phyloP scores from a whole-genome alignment of 2,888 invertebrate genomes.

The Mellilla xanthometata region DNA sequence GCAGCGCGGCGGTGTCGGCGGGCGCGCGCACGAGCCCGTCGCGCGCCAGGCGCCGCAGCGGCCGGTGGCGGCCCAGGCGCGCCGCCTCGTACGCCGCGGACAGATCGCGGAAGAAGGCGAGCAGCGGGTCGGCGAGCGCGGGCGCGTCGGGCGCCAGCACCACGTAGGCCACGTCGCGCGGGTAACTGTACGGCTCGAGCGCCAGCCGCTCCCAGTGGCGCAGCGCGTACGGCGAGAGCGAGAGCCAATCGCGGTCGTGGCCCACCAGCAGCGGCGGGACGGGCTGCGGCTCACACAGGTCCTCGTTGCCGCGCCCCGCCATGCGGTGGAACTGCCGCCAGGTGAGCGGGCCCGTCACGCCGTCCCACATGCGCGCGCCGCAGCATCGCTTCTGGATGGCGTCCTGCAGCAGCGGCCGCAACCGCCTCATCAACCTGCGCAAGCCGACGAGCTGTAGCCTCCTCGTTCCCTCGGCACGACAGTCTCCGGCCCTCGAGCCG shows the following conservation, averaged over 20 bases:
- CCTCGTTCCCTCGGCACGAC: too few relatives aligned
- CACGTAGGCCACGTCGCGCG: constrained; percentile 96
- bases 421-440: constrained; percentile 88
- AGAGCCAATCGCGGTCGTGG: constrained; percentile 97
- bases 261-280: constrained; percentile 97
- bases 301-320: constrained; percentile 96
- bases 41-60: constrained; percentile 90
- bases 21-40: constrained; percentile 93
- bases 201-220: constrained; percentile 98
- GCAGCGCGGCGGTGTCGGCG: constrained; percentile 85
- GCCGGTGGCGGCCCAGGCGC: constrained; percentile 95
- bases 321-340: constrained; percentile 99
- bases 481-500: too few relatives aligned
- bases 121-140: constrained; percentile 88
- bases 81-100: constrained; percentile 97
- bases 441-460: too few relatives aligned
- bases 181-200: constrained; percentile 98
- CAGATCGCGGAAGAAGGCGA: constrained; percentile 95
- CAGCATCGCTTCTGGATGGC: constrained; percentile 97
- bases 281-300: constrained; percentile 98
- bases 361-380: constrained; percentile 95
- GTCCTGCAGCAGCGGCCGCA: constrained; percentile 96
- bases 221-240: constrained; percentile 96
- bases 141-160: constrained; percentile 97
- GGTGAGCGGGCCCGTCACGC: constrained; percentile 97